Base-by-base conservation (phyloP, 2,113 vertebrate genomes). In the Speoplatyrhinus poulsoni region DNA sequence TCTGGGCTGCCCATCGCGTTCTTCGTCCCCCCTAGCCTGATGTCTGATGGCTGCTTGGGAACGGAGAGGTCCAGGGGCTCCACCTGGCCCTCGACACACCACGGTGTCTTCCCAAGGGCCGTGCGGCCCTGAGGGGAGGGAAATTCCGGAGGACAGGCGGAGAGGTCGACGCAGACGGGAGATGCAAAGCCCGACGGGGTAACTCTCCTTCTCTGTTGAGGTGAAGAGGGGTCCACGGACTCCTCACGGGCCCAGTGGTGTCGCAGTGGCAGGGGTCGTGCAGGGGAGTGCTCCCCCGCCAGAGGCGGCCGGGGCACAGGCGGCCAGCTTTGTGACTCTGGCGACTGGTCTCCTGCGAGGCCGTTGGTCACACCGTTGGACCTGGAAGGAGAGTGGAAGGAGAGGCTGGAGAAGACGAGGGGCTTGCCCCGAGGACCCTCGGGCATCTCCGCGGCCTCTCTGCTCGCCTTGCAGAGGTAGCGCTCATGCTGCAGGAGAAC, bases 61-160 rank as follows among this genome's bases (percentile, higher is more conserved):
- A 94, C 50, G 16, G 93, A 94, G 11, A 94, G 90, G 70, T 94
- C 94, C 60, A 94, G 79, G 10, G 94, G 94, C 69, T 94, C 94
- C 0, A 49, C 90, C 66, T 94, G 92, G 41, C 77, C 72, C 1
- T 61, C 67, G 15, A 67, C 69, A 1, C 75, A 88, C 75, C 85
- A 72, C 12, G 73, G 78, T 60, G 75, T 36, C 4, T 60, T 47
- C 9, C 46, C 57, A n/a, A 57, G 65, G 6, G 11, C 46, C 2
- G 69, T 54, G 54, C 70, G 84, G 47, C 76, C 83, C 4, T 73
- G 69, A 47, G 88, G 85, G 0, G 87, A 83, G 4, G 75, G 58
- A 17, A 76, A 81, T 19, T 86, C 78, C 36, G 80, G 76, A 10
- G 84, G 77, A 58, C 80, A 77, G 60, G 65, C 32, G n/a, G 86